Evolutionary conservation across 2,888 invertebrate genomes (phyloP), one percentile per base, ranked within the genome.

Genomic region (Rhaphigaster nebulosa): DNA sequence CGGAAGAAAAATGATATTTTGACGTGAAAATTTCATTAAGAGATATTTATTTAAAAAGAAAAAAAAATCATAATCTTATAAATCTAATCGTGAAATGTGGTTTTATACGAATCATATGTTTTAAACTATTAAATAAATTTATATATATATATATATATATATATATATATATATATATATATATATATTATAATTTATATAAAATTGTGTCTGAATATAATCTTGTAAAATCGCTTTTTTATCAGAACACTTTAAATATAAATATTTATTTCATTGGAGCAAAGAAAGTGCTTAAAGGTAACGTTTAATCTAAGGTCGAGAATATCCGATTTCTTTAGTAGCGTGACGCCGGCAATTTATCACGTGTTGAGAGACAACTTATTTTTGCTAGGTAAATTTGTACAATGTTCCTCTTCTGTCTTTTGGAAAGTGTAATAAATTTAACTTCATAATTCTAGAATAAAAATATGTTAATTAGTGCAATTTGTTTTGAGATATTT

Each of bases 271-370:
- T 60, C 26, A 29, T 1, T 29, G 18, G 20, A 23, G 20, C 29
- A 18, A 76, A 76, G 70, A 38, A 38, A 29, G 70, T 38, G 34
- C 20, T 38, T 38, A 15, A 29, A 65, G 15, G 18, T n/a, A n/a
- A 8, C 26, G n/a, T 65, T 65, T 65, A 65, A 29, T 76, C 70
- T 76, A 38, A 76, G 38, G 8, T 23, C 3, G 34, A 23, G 34
- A 65, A 20, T 76, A 76, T 76, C 70, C 18, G 70, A 38, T 76
- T 76, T 76, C 70, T 76, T 76, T 38, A 76, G 70, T 76, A 5
- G 70, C 70, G 70, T 76, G 70, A 76, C 38, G 34, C 70, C 15
- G 29, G 70, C 70, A 76, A 12, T 76, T 76, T 76, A 76, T 76
- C 70, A 76, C 70, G 70, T 76, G 70, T 76, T 76, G 38, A 76